These are phyloP conservation scores for Eulithis testata DNA, from an alignment of 2,888 invertebrate genomes.

Conservation along the genomic window DNA sequence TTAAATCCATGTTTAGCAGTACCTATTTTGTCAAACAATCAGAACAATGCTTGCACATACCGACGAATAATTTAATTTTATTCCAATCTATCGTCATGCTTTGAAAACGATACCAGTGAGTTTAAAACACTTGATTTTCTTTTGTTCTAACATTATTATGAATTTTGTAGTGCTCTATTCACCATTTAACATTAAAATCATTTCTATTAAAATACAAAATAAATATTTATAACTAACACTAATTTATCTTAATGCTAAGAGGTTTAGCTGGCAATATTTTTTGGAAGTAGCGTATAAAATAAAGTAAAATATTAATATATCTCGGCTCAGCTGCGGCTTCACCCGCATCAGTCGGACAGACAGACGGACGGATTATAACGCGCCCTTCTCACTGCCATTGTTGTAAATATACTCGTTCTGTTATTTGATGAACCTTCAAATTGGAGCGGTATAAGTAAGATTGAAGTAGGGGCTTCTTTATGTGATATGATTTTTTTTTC, in stretches of 20 bases:
- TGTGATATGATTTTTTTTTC: conserved; percentile 1
- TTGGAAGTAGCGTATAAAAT: conserved; percentile 13
- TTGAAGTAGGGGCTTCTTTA: conserved; percentile 3
- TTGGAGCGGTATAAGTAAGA: conserved; percentile 16
- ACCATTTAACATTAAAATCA: too few species aligned
- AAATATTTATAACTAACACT: not conserved
- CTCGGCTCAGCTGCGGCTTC: conserved; percentile 51
- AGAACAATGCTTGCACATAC: conserved; percentile 1
- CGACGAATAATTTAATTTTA: not conserved
- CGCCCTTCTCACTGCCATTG: conserved; percentile 49
- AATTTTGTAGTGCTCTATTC: too few species aligned
- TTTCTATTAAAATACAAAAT: not conserved
- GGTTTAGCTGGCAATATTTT: conserved; percentile 9
- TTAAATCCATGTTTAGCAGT: not conserved
- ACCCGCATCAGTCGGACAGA: conserved; percentile 61
- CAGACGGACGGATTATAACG: conserved; percentile 60
- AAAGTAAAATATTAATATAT: conserved; percentile 31
- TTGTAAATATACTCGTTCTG: conserved; percentile 39
- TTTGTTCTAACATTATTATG: too few species aligned
- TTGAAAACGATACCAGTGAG: conserved; percentile 11
- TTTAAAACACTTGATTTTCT: conserved; percentile 8
- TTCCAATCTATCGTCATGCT: conserved; percentile 8
- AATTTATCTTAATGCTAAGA: not conserved
- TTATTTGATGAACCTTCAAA: conserved; percentile 30
- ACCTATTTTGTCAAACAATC: not conserved